Conservation (phyloP, 2,888 invertebrate genomes). For the Calameuta filiformis region DNA sequence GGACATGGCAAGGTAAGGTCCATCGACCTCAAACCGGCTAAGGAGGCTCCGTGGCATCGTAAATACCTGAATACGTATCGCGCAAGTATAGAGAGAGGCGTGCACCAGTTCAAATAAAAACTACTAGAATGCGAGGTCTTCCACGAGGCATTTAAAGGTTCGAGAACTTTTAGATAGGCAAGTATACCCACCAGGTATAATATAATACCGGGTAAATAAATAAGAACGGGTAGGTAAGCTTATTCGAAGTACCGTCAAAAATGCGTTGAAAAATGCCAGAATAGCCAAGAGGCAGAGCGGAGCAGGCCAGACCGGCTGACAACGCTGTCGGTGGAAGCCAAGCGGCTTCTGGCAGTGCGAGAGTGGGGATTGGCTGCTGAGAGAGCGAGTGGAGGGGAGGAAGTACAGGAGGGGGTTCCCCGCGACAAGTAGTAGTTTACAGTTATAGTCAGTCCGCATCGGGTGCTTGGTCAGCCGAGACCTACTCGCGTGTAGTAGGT, state of each 20-base stretch:
- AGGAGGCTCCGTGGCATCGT: not conserved
- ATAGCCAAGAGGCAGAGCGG: not conserved
- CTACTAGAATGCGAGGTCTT: not conserved
- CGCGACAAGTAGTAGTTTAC: conserved; percentile 66
- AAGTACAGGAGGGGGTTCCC: conserved; percentile 22
- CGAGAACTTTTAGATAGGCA: not conserved
- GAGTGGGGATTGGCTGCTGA: conserved; percentile 11
- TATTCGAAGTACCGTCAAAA: not conserved
- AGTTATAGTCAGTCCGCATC: conserved; percentile 67
- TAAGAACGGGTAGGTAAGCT: not conserved
- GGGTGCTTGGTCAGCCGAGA: conserved; percentile 65
- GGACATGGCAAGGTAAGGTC: not conserved
- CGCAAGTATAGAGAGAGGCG: not conserved
- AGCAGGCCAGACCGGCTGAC: not conserved
- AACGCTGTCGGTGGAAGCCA: not conserved
- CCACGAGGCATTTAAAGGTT: not conserved
- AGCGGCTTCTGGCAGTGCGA: conserved; percentile 14
- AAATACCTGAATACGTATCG: not conserved
- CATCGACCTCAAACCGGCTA: not conserved
- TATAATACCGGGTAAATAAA: not conserved
- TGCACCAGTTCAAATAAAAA: not conserved
- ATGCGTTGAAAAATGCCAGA: not conserved
- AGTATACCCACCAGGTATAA: not conserved
- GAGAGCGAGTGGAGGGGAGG: not conserved
- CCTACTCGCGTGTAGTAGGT: conserved; percentile 31